These are phyloP conservation scores for Aplidium turbinatum DNA, from an alignment of 23 tunicate genomes.

Conservation along the genomic window DNA sequence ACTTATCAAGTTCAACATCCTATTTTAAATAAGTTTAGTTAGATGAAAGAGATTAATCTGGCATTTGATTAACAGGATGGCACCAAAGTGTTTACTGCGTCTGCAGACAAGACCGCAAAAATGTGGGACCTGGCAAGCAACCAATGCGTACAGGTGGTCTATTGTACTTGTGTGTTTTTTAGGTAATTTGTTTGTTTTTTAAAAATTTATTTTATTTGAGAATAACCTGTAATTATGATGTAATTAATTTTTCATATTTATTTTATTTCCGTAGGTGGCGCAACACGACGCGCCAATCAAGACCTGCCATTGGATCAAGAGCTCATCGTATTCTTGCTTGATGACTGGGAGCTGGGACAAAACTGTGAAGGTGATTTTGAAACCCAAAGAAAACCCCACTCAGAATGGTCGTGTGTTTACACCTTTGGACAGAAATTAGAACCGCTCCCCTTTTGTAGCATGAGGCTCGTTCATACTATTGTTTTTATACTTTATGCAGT, in stretches of 20 bases:
- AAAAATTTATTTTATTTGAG: neutral
- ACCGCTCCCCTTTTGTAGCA: no score
- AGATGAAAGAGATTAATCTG: no score
- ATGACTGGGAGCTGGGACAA: constrained; percentile 98
- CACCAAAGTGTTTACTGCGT: constrained; percentile 80
- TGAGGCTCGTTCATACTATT: no score
- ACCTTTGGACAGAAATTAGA: no score
- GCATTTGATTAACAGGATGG: constrained; percentile 79
- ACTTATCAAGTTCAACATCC: no score
- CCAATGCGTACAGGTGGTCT: constrained; percentile 55
- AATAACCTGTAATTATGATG: neutral
- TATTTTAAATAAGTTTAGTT: no score
- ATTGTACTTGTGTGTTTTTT: no score
- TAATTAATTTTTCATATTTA: neutral
- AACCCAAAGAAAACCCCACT: no score
- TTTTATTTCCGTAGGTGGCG: constrained; percentile 56
- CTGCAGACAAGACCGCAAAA: constrained; percentile 91
- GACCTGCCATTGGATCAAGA: constrained; percentile 92
- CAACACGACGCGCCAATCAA: constrained; percentile 95
- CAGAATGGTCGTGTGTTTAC: no score
- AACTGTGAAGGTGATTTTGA: constrained; percentile 53
- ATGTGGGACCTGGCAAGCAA: constrained; percentile 91
- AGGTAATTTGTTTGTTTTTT: neutral
- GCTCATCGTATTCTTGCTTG: constrained; percentile 73
- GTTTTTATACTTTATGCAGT: no score